A percentile compares a stretch with the other conserved stretches of the same genome.
Evolutionary conservation across 2,113 vertebrate genomes (phyloP).

Genomic region (Pogona vitticeps): DNA sequence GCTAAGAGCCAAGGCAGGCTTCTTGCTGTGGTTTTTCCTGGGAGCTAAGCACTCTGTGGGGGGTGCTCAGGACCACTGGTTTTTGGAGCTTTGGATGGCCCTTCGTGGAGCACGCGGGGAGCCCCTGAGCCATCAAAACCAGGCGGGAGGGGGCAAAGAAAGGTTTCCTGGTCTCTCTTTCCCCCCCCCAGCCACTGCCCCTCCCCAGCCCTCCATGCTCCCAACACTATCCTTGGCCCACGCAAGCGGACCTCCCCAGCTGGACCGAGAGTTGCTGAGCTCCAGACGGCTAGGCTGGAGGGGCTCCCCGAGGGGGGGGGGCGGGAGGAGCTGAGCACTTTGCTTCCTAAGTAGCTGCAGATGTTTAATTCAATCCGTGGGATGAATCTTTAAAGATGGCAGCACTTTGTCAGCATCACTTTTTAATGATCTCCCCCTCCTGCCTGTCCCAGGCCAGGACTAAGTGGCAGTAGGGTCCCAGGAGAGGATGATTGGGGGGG

Average conservation of each 20-base stretch:
- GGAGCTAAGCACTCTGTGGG: too few species aligned
- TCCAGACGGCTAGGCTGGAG: neutral
- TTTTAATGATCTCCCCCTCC: neutral
- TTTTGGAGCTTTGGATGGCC: too few species aligned
- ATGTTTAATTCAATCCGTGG: neutral
- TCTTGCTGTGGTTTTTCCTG: too few species aligned
- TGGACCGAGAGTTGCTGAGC: neutral
- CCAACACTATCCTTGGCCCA: neutral
- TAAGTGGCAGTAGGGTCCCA: neutral
- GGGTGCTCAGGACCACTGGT: too few species aligned
- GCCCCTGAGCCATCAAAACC: too few species aligned
- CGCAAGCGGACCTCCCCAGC: neutral
- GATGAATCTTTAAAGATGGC: neutral
- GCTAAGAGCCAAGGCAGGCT: too few species aligned
- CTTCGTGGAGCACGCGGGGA: too few species aligned
- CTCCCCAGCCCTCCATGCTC: neutral
- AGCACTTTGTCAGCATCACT: neutral
- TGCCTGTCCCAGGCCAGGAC: neutral
- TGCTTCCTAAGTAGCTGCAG: constrained; percentile 11
- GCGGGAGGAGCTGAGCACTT: neutral
- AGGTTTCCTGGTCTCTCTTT: too few species aligned
- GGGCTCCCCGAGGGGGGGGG: neutral
- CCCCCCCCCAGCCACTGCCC: too few species aligned
- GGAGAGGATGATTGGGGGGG: too few species aligned
- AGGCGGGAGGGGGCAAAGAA: too few species aligned